Conservation (phyloP, 1,140 invertebrate genomes). For the Daktulosphaira vitifoliae region DNA sequence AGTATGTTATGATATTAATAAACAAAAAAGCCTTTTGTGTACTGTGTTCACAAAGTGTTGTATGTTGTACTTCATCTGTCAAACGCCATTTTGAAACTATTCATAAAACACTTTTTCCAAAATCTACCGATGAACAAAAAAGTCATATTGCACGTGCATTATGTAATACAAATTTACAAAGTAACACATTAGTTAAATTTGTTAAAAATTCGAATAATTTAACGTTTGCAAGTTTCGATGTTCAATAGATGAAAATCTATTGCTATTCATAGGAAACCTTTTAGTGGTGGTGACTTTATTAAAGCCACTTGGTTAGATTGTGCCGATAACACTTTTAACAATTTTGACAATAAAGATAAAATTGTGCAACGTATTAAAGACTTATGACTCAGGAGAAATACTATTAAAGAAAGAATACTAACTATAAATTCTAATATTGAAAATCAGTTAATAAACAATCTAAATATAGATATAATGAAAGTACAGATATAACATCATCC, state of each 20-base stretch:
- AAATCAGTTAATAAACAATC: neutral
- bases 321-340: neutral
- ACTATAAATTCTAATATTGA: conserved; percentile 2
- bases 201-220: neutral
- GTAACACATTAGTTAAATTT: neutral
- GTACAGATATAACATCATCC: neutral
- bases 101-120: neutral
- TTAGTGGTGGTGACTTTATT: neutral
- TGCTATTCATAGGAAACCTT: neutral
- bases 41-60: conserved; percentile 2
- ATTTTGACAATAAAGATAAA: neutral
- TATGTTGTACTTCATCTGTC: conserved; percentile 3
- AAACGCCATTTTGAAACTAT: too few species aligned
- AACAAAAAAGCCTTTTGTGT: neutral
- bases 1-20: too few species aligned
- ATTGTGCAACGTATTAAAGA: too few species aligned
- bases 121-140: neutral
- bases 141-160: neutral
- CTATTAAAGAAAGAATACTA: conserved; percentile 5
- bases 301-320: neutral
- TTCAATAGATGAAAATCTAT: neutral
- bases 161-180: neutral
- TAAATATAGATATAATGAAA: neutral
- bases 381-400: neutral
- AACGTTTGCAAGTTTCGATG: neutral